Conservation (phyloP, 2,888 invertebrate genomes). For the Gerris lacustris region DNA sequence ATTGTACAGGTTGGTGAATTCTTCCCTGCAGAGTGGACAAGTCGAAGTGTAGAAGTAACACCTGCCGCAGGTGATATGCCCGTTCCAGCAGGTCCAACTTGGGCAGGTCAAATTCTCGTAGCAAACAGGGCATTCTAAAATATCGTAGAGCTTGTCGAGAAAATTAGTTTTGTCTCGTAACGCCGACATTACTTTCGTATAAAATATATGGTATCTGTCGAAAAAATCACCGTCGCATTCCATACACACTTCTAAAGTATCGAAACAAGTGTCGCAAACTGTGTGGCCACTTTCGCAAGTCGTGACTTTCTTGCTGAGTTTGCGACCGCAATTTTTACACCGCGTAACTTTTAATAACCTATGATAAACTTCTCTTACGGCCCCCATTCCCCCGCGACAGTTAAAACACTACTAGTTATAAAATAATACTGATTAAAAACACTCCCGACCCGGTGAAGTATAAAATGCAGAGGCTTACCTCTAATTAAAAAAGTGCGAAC, state of each 20-base stretch:
- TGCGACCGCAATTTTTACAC: not conserved
- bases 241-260: not conserved
- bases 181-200: not conserved
- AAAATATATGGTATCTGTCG: not conserved
- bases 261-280: not conserved
- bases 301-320: not conserved
- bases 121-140: not conserved
- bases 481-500: too few relatives aligned
- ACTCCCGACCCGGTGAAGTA: too few relatives aligned
- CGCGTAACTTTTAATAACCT: not conserved
- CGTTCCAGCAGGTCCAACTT: not conserved
- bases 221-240: not conserved
- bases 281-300: not conserved
- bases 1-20: not conserved
- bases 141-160: not conserved
- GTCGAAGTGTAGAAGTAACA: not conserved
- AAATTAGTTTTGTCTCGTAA: not conserved
- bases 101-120: not conserved
- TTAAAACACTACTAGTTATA: too few relatives aligned
- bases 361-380: not conserved
- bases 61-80: not conserved
- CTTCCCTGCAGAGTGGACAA: not conserved
- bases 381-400: not conserved
- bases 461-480: too few relatives aligned
- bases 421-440: too few relatives aligned